phyloP scores from a whole-genome alignment of 2,797 vertebrate genomes.

The Melanotaenia trifasciata region DNA sequence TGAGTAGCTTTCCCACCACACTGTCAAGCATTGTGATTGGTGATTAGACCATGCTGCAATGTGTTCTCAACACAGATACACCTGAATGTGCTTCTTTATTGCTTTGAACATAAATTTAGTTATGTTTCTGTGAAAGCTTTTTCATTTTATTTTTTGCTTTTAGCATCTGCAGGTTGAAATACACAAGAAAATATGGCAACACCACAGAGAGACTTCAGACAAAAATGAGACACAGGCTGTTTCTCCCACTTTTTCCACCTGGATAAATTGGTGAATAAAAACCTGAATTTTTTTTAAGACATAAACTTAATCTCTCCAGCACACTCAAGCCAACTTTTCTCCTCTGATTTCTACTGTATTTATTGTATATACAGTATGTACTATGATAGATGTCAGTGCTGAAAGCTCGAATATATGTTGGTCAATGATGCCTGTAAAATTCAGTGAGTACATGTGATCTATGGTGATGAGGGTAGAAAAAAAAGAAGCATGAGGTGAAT shows the following conservation, averaged over 20 bases:
- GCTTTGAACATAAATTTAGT: constrained; percentile 9
- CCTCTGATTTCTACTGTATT: background rate
- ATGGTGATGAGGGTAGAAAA: background rate
- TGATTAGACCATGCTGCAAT: constrained; percentile 1
- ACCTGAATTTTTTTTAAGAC: constrained; percentile 27
- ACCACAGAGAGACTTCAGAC: constrained; percentile 15
- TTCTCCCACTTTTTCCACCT: constrained; percentile 30
- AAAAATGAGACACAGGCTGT: constrained; percentile 35
- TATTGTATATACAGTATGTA: background rate
- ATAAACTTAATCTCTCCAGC: constrained; percentile 14
- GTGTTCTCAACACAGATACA: constrained; percentile 11
- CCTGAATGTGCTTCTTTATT: constrained; percentile 16
- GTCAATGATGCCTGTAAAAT: background rate
- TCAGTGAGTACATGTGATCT: constrained; percentile 6
- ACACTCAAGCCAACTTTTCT: background rate
- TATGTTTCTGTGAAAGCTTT: background rate
- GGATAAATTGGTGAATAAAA: constrained; percentile 19
- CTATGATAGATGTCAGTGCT: constrained; percentile 13
- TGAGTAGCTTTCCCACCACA: constrained; percentile 52
- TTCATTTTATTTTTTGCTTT: constrained; percentile 30
- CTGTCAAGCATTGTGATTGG: background rate
- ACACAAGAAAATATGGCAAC: constrained; percentile 12
- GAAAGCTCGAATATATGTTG: constrained; percentile 10
- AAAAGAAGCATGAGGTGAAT: background rate
- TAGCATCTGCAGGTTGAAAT: constrained; percentile 59